Conservation (phyloP, 2,113 vertebrate genomes). For the Illadopsis cleaveri region DNA sequence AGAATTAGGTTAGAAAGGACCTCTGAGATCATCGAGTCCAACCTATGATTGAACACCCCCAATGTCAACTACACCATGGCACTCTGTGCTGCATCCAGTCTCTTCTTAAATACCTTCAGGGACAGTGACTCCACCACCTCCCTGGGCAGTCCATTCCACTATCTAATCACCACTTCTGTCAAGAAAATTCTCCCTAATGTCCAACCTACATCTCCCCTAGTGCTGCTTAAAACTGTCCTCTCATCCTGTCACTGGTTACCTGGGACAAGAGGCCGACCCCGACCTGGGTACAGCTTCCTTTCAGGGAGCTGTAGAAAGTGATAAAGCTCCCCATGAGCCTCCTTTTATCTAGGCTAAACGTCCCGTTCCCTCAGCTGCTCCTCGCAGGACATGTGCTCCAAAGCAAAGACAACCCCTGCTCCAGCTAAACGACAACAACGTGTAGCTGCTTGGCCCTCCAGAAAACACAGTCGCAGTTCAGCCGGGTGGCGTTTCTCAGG, state of each 20-base stretch:
- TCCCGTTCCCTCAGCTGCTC: neutral
- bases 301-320: neutral
- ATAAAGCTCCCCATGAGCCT: neutral
- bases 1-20: neutral
- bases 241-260: neutral
- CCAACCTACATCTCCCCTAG: neutral
- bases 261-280: neutral
- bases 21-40: neutral
- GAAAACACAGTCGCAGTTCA: neutral
- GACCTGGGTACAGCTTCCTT: neutral
- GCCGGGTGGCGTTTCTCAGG: neutral
- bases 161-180: neutral
- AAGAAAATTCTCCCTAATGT: neutral
- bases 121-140: neutral
- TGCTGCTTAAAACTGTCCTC: neutral
- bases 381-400: neutral
- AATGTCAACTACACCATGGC: neutral
- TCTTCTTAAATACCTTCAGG: neutral
- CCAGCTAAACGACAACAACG: rapidly evolving
- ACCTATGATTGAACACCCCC: rapidly evolving
- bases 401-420: neutral
- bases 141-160: neutral
- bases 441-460: rapidly evolving
- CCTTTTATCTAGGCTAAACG: neutral
- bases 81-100: neutral